phyloP scores from a whole-genome alignment of 2,888 invertebrate genomes.

The Tridacna gigas region DNA sequence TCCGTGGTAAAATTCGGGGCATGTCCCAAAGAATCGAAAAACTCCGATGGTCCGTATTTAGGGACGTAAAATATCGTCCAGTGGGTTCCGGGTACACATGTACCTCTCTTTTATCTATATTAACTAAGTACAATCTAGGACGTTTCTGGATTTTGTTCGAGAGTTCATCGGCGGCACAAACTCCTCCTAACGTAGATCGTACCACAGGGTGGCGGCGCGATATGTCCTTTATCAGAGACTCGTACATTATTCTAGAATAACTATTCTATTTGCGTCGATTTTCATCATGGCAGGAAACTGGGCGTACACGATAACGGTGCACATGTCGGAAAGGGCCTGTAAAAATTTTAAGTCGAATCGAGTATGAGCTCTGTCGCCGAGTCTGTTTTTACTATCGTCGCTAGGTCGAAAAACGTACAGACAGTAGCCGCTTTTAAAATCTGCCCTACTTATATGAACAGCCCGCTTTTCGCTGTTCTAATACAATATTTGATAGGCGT shows the following conservation, averaged over 20 bases:
- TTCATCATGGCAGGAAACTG: slow-evolving; percentile 46
- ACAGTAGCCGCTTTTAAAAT: slow-evolving; percentile 32
- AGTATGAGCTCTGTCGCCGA: slow-evolving; percentile 45
- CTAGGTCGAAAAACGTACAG: slow-evolving; percentile 34
- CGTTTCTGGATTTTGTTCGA: neutral
- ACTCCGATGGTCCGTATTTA: slow-evolving; percentile 35
- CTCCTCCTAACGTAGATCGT: slow-evolving; percentile 20
- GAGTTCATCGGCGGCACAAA: slow-evolving; percentile 26
- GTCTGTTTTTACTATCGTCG: slow-evolving; percentile 32
- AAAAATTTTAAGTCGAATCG: slow-evolving; percentile 51
- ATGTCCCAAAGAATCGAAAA: slow-evolving; percentile 50
- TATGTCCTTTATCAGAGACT: neutral
- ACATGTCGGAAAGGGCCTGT: slow-evolving; percentile 42
- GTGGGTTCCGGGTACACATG: slow-evolving; percentile 25
- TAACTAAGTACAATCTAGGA: slow-evolving; percentile 30
- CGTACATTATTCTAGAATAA: slow-evolving; percentile 29
- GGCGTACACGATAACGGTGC: slow-evolving; percentile 52
- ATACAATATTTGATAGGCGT: slow-evolving; percentile 18
- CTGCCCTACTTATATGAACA: slow-evolving; percentile 18
- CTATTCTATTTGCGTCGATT: slow-evolving; percentile 24
- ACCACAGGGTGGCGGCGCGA: neutral
- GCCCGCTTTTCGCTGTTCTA: neutral
- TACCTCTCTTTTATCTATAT: slow-evolving; percentile 19
- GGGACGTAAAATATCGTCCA: slow-evolving; percentile 39
- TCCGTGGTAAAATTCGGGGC: slow-evolving; percentile 14